Evolutionary conservation across 2,888 invertebrate species (phyloP), one percentile per base, ranked within the genome.

Genomic region (Thymelicus lineola): DNA sequence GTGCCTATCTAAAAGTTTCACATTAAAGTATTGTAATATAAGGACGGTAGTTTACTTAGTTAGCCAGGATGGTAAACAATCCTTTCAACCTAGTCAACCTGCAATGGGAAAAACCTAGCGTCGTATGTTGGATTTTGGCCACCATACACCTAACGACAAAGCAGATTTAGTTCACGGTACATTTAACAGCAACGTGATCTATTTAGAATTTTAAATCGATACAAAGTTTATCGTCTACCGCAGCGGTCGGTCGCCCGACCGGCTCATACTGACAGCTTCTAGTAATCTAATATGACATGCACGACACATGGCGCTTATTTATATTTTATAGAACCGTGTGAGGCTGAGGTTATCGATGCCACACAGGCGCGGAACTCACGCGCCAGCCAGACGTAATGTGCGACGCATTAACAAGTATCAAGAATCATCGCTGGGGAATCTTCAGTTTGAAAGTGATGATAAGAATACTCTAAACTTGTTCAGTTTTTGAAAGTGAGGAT

Each of bases 341-440:
- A 45, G n/a, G 7, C 15, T 55, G 15, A 58, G 15, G 48, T 48
- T 50, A 12, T 35, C 15, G 48, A 57, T 61, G 61, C 61, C 65
- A 65, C 64, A 64, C 46, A 35, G 46, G 57, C 64, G 57, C 65
- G 57, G 57, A 57, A 46, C 57, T 57, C 65, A 65, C 57, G 65
- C 35, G 65, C 65, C 42, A 65, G 65, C 57, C 42, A 65, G 57
- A 58, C 57, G 57, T 57, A 45, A 58, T 65, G 66, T 50, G 10
- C 50, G 59, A 6, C 66, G 66, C 58, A 66, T 66, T 36, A 36
- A 36, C 57, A 66, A 66, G 15, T 50, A 50, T 50, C 50, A 7
- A 7, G 17, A 15, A 15, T 17, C 17, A 17, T 50, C 17, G 50
- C 50, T 50, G 7, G 50, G 50, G 17, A 50, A 14, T 50, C 50